Percentiles rank a stretch among this genome's conserved stretches.
Evolutionary conservation across 2,113 vertebrate genomes (phyloP).

Genomic region (Cryptoleucopteryx plumbea): DNA sequence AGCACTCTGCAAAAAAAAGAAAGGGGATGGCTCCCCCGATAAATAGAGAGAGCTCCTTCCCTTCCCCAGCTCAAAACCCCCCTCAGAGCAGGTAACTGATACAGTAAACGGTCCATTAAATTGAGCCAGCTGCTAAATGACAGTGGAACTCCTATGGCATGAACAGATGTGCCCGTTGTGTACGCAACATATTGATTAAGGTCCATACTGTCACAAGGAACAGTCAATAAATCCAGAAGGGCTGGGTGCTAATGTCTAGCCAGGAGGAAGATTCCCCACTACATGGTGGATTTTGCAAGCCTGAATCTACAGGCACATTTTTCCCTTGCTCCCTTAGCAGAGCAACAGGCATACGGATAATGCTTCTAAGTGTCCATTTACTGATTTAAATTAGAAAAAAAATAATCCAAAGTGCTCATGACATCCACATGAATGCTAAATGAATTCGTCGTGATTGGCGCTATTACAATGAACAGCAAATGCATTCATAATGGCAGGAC

Average conservation of each 20-base stretch:
- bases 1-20: not conserved
- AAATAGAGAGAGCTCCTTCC: not conserved
- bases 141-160: not conserved
- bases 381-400: constrained; percentile 54
- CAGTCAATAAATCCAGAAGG: constrained; percentile 9
- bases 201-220: constrained; percentile 26
- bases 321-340: not conserved
- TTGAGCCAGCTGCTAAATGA: not conserved
- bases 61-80: not conserved
- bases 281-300: not conserved
- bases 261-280: not conserved
- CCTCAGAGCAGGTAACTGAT: not conserved
- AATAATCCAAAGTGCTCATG: constrained; percentile 28
- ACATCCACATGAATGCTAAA: constrained; percentile 65
- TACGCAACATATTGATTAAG: constrained; percentile 37
- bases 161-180: constrained; percentile 1
- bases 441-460: constrained; percentile 37
- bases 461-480: constrained; percentile 60
- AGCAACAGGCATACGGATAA: not conserved
- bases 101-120: not conserved
- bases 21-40: not conserved
- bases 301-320: not conserved
- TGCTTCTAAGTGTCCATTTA: constrained; percentile 57
- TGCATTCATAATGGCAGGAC: constrained; percentile 50
- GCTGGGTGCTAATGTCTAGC: constrained; percentile 43